Percentiles rank a stretch among this genome's conserved stretches.
phyloP scores from a whole-genome alignment of 2,113 vertebrate genomes.

The Nyctibius bracteatus region DNA sequence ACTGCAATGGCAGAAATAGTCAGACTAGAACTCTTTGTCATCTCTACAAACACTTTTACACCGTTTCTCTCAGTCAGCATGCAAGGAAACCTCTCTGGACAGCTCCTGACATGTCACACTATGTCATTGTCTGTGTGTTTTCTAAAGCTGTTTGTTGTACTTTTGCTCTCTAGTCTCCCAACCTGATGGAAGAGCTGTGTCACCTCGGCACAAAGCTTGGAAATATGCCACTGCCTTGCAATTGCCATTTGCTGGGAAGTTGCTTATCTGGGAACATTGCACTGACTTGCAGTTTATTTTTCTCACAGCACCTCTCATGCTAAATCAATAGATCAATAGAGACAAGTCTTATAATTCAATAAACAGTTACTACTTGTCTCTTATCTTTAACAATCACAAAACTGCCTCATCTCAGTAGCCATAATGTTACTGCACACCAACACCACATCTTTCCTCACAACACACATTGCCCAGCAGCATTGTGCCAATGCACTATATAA shows the following conservation, averaged over 20 bases:
- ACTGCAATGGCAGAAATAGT: not conserved
- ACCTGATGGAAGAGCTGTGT: not conserved
- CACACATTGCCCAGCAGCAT: not conserved
- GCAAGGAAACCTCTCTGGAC: not conserved
- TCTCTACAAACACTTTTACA: not conserved
- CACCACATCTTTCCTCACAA: not conserved
- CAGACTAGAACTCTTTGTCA: not conserved
- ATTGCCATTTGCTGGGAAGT: not conserved
- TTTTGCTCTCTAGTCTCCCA: not conserved
- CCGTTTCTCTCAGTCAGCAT: not conserved
- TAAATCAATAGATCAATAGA: not conserved
- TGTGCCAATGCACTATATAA: not conserved
- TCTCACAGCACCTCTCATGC: not conserved
- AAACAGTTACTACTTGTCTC: not conserved
- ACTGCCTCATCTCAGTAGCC: not conserved
- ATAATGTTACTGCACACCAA: not conserved
- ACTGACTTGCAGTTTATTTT: slow-evolving; percentile 21
- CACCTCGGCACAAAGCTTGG: not conserved
- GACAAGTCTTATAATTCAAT: not conserved
- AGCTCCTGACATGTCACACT: slow-evolving; percentile 1
- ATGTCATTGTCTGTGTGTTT: not conserved
- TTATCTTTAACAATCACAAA: not conserved
- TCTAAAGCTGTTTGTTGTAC: not conserved
- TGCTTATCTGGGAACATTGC: slow-evolving; percentile 1
- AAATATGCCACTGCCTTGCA: not conserved